Base-by-base conservation (phyloP, 2,888 invertebrate genomes). In the Pachydiplax longipennis region DNA sequence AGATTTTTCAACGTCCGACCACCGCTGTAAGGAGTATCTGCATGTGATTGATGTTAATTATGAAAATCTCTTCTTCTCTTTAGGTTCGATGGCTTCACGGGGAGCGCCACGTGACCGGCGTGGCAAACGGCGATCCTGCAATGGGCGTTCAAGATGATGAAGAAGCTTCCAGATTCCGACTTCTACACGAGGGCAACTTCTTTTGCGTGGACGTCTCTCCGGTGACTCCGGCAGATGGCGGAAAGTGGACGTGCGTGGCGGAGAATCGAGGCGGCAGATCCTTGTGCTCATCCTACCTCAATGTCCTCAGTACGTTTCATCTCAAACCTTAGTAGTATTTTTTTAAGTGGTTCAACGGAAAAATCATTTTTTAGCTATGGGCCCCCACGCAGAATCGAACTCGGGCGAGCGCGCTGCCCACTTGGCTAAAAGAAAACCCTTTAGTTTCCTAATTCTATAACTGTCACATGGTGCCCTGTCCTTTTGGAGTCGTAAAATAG, bases 61-160 rank as follows among this genome's bases (percentile, higher is more conserved):
- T 83, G 80, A 35, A 61, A 82, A 91, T 87, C 5, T 4, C n/a
- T 91, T 92, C 87, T 48, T 15, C 18, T 73, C 80, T 91, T 10
- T 92, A 98, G 98, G 96, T 98, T 92, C 97, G 97, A 93, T 98
- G 98, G 98, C 97, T 96, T 93, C 96, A 97, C 93, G 98, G 98
- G 94, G 97, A 98, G 93, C 95, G 96, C 73, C 95, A 96, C 90
- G 95, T 98, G 35, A 87, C 87, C 8, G 83, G 83, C 25, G 83
- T 83, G 82, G 81, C n/a, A 37, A 83, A 92, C 82, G 83, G 83
- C 53, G 87, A 65, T 12, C 37, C 61, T 35, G 61, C 61, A 4
- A 31, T 65, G 65, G 61, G 61, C 8, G 61, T 87, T 10, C 95
- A 96, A 93, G 96, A 96, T 93, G 96, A 96, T 91, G 97, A 97